These are phyloP conservation scores for Eptesicus fuscus DNA, from an alignment of 2,113 vertebrate species.

Conservation along the genomic window DNA sequence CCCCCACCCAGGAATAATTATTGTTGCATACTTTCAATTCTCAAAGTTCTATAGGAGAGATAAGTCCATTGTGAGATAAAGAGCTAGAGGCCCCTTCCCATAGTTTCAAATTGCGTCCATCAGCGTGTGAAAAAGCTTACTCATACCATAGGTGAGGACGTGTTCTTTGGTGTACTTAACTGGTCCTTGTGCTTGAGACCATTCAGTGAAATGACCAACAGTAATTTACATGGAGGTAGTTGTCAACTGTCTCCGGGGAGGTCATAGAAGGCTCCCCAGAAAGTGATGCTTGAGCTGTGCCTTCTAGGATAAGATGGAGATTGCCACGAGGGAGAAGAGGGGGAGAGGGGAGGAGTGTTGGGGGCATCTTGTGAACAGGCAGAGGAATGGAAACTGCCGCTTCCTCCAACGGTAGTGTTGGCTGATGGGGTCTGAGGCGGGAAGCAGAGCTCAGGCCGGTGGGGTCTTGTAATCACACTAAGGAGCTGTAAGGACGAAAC, in stretches of 20 bases:
- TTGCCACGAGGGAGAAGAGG: neutral
- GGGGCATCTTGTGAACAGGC: neutral
- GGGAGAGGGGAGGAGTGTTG: rapidly evolving
- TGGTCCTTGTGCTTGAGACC: neutral
- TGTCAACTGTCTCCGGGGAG: neutral
- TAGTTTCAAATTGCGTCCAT: neutral
- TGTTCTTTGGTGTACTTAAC: rapidly evolving
- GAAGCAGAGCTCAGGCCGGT: neutral
- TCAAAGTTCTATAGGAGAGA: neutral
- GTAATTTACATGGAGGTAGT: neutral
- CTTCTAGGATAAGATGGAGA: neutral
- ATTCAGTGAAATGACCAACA: neutral
- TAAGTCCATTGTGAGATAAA: neutral
- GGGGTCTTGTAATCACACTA: neutral
- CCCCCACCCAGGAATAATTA: neutral
- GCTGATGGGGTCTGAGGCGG: neutral
- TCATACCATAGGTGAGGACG: neutral
- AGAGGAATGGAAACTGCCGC: neutral
- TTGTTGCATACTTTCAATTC: neutral
- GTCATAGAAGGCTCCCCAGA: neutral
- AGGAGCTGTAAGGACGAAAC: neutral
- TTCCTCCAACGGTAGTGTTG: neutral
- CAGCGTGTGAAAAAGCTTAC: neutral
- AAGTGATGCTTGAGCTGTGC: neutral
- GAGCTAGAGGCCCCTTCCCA: neutral